These are phyloP conservation scores for Trichoplax adhaerens DNA, from an alignment of 37 sponge, comb jelly and placozoan genomes.

Conservation along the genomic window DNA sequence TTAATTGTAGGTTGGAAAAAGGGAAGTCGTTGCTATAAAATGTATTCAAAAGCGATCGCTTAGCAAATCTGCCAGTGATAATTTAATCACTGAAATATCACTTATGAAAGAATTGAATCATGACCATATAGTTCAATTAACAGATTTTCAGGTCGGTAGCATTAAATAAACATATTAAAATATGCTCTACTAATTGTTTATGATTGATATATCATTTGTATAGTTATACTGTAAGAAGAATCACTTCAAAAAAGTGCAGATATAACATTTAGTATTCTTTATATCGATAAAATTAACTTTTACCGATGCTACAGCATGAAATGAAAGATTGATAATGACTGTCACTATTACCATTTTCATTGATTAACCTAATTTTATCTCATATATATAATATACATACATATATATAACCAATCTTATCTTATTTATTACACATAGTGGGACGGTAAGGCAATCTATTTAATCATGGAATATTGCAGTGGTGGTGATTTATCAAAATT, in stretches of 20 bases:
- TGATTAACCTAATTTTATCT: not conserved
- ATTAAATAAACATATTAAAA: not conserved
- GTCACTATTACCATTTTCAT: slow-evolving; percentile 16
- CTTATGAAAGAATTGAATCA: slow-evolving; percentile 32
- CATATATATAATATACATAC: not conserved
- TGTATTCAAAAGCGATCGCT: slow-evolving; percentile 33
- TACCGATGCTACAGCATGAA: too few species aligned
- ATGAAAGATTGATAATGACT: not conserved
- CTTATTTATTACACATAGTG: slow-evolving; percentile 17
- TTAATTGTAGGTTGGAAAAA: slow-evolving; percentile 8
- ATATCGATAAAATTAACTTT: too few species aligned
- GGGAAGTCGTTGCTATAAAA: slow-evolving; percentile 55
- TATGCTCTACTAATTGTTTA: too few species aligned
- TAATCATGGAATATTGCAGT: slow-evolving; percentile 72
- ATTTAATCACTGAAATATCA: slow-evolving; percentile 55
- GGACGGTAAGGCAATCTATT: slow-evolving; percentile 36
- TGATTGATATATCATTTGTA: not conserved
- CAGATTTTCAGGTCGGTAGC: slow-evolving; percentile 39
- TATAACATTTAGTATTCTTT: not conserved
- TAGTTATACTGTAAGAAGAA: slow-evolving; percentile 10
- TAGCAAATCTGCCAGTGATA: slow-evolving; percentile 27
- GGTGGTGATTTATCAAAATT: slow-evolving; percentile 60
- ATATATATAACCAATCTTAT: slow-evolving; percentile 1
- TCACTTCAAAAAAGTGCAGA: not conserved
- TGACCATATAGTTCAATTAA: slow-evolving; percentile 47